Conservation (phyloP, 92 coral and sea anemone genomes). For the Epizoanthus ramosus region DNA sequence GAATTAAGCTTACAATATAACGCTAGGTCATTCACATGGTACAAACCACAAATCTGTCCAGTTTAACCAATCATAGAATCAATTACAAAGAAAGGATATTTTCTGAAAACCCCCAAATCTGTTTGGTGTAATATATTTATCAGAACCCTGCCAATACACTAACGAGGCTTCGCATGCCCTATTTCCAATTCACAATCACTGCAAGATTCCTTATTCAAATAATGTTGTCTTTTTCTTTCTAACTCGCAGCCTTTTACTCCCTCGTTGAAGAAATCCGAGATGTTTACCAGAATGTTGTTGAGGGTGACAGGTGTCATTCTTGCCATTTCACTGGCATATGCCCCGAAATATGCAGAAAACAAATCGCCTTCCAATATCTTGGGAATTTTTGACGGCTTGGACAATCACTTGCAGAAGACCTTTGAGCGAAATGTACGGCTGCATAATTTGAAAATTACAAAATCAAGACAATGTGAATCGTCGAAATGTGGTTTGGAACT, state of each 20-base stretch:
- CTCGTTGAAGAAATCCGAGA: conserved; percentile 1
- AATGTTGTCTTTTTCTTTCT: neutral
- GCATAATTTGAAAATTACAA: conserved; percentile 18
- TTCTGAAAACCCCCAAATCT: neutral
- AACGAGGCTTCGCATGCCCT: neutral
- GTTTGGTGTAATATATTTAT: neutral
- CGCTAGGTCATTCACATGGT: too few relatives aligned
- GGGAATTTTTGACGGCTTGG: conserved; percentile 18
- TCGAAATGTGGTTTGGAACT: neutral
- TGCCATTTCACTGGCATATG: neutral
- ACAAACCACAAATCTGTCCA: neutral
- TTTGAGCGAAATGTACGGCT: neutral
- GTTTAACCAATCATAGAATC: conserved; percentile 11
- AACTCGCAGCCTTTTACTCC: neutral
- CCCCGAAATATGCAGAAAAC: neutral
- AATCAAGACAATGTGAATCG: neutral
- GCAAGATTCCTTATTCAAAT: neutral
- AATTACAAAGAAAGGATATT: neutral
- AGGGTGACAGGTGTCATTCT: conserved; percentile 5
- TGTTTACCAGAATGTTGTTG: neutral
- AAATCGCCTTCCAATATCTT: neutral
- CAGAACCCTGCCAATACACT: neutral
- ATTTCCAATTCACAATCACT: neutral
- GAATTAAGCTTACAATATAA: too few relatives aligned
- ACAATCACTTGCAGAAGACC: neutral